A percentile compares a stretch with the other conserved stretches of the same genome.
Conservation (phyloP, 2,113 vertebrate genomes). For the Rhipidura dahli region DNA sequence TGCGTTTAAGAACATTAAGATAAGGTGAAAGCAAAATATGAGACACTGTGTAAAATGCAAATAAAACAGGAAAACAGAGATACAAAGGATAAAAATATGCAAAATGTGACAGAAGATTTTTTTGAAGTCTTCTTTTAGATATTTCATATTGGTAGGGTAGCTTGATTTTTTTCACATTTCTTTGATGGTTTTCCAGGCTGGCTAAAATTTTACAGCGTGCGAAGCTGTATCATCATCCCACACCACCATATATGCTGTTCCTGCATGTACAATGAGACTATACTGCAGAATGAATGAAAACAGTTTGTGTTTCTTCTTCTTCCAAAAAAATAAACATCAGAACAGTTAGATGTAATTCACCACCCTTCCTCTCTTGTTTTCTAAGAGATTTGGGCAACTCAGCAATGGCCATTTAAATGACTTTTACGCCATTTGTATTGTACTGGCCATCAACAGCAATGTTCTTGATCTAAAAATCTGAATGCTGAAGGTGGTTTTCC, state of each 20-base stretch:
- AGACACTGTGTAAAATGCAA: not conserved
- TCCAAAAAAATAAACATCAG: not conserved
- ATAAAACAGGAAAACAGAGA: slow-evolving; percentile 14
- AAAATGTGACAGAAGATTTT: slow-evolving; percentile 7
- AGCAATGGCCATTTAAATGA: not conserved
- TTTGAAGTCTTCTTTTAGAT: not conserved
- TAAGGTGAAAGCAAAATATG: slow-evolving; percentile 25
- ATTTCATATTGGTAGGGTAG: not conserved
- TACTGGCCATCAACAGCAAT: not conserved
- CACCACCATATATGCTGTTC: not conserved
- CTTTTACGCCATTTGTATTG: not conserved
- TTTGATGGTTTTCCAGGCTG: slow-evolving; percentile 2
- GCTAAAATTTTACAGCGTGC: not conserved
- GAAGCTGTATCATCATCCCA: not conserved
- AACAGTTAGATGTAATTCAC: not conserved
- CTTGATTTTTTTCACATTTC: not conserved
- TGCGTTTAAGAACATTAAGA: slow-evolving; percentile 3
- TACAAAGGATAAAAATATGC: slow-evolving; percentile 9
- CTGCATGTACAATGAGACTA: not conserved
- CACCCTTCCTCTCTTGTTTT: not conserved
- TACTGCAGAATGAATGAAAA: not conserved
- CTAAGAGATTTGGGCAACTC: not conserved
- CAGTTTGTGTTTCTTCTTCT: not conserved
- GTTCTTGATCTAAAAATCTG: not conserved
- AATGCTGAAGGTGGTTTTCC: not conserved